Evolutionary conservation across 53 echinoderm and acorn worm genomes (phyloP), one percentile per base, ranked within the genome.

Genomic region (Echinometra lucunter): DNA sequence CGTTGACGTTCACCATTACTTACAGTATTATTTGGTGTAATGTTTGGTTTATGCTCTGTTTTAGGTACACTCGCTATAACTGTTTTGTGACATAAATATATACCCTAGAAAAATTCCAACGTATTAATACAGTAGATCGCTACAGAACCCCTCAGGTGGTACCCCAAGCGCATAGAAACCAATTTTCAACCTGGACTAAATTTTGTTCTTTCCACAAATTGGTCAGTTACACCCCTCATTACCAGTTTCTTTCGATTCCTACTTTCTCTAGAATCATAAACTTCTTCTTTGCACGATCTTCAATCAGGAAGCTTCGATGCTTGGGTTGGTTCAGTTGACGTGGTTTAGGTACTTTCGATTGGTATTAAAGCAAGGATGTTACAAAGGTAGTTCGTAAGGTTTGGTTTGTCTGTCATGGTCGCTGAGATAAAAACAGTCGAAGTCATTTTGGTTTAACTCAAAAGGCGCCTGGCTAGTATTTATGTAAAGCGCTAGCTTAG

Each of bases 241-340:
- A 78, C 78, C 78, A 78, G 37, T 42, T 3, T 42, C 40, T 78
- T 78, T 78, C 72, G 72, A 72, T 72, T 42, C 75, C 37, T 75
- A 1, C 75, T 40, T 75, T 19, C 0, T 17, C 38, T 40, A 40
- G 21, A 17, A 40, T 35, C 72, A 72, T 72, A 30, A 70, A 9
- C 40, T 40, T 42, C 38, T 42, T 5, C 18, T 18, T 78, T 19
- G 9, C 78, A 23, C 42, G 19, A 19, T 78, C 19, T 35, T 11
- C 38, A 78, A 40, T 35, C 38, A 78, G 78, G 42, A 38, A 78
- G 42, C 69, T 69, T 34, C 11, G 10, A 11, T 69, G 34, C 69
- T 12, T 32, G 11, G 30, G 30, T 32, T 7, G 66, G 66, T 66
- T 74, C 13, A 38, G 38, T 17, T 74, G 37, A 15, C 37, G 15